These are phyloP conservation scores for Tychaedon coryphoeus DNA, from an alignment of 2,113 vertebrate species.

Conservation along the genomic window DNA sequence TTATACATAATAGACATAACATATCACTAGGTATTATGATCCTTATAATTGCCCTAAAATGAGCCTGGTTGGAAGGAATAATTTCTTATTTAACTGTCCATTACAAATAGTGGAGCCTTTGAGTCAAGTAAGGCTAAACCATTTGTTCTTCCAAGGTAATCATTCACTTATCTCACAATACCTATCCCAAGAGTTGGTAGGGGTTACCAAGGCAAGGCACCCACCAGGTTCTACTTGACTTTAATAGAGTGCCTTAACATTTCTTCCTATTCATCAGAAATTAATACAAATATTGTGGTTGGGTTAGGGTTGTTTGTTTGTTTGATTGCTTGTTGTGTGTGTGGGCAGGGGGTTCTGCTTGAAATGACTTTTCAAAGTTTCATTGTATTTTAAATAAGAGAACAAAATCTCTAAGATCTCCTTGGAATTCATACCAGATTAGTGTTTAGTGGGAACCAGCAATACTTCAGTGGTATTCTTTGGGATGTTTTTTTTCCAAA, in stretches of 20 bases:
- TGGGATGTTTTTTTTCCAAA: neutral
- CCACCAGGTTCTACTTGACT: neutral
- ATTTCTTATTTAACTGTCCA: neutral
- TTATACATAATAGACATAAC: neutral
- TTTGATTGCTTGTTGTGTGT: neutral
- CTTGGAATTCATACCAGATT: neutral
- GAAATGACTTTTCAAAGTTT: neutral
- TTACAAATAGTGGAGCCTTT: neutral
- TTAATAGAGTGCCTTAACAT: neutral
- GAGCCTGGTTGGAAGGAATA: neutral
- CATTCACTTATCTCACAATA: neutral
- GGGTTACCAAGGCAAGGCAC: neutral
- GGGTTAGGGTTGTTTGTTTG: rapidly evolving
- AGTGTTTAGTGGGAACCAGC: neutral
- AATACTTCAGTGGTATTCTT: neutral
- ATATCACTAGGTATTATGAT: neutral
- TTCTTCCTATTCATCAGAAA: neutral
- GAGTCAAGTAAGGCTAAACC: neutral
- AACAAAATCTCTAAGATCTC: neutral
- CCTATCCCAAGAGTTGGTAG: neutral
- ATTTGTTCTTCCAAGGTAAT: neutral
- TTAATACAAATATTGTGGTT: neutral
- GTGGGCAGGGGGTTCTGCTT: neutral
- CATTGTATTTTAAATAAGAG: neutral
- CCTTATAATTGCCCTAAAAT: neutral